Conservation (phyloP, 2,888 invertebrate species). For the Lochmaea capreae region DNA sequence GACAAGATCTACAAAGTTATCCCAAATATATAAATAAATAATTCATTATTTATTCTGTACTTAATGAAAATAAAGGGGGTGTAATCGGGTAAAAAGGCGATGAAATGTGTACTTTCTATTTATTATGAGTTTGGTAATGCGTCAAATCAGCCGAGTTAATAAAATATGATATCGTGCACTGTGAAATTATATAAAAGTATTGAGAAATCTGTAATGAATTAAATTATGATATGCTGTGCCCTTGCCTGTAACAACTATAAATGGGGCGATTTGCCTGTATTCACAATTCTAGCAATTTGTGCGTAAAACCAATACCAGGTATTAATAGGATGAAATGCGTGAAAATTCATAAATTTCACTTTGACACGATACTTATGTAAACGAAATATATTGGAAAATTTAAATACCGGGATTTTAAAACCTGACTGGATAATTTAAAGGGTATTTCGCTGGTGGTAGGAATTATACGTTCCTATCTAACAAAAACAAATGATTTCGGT, state of each 20-base stretch:
- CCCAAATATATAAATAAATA: not conserved
- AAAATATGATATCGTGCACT: too few species aligned
- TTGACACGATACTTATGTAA: constrained; percentile 44
- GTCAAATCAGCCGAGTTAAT: too few species aligned
- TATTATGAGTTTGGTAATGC: too few species aligned
- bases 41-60: not conserved
- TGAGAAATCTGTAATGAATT: too few species aligned
- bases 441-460: constrained; percentile 10
- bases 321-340: constrained; percentile 43
- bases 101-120: too few species aligned
- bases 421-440: constrained; percentile 29
- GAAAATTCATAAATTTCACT: constrained; percentile 46
- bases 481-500: constrained; percentile 15
- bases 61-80: too few species aligned
- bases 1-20: not conserved
- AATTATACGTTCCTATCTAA: constrained; percentile 19
- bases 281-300: constrained; percentile 42
- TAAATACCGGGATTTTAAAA: constrained; percentile 42
- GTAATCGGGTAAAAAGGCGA: too few species aligned
- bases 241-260: constrained; percentile 8
- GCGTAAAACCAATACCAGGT: constrained; percentile 40
- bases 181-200: too few species aligned
- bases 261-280: constrained; percentile 29
- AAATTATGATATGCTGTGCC: not conserved
- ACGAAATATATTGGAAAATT: constrained; percentile 45